Evolutionary conservation across 2,797 vertebrate species (phyloP), one percentile per base, ranked within the genome.

Genomic region (Podarcis siculus): DNA sequence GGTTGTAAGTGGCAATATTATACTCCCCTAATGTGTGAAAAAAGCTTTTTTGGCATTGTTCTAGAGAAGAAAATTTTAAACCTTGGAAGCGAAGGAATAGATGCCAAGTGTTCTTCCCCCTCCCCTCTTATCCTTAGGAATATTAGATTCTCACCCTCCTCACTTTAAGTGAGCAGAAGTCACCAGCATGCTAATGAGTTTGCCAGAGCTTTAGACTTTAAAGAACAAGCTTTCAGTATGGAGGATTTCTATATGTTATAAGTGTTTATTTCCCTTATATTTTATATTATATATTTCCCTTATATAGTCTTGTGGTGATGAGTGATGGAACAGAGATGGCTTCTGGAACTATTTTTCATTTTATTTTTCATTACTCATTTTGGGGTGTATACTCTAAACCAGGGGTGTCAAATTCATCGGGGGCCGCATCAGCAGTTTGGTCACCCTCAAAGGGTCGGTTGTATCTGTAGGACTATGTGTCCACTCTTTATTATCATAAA

Each of bases 1-100:
- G 96, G 95, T 96, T 95, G 95, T 15, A 72, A 94, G 93, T 86
- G 94, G 93, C 94, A 95, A 93, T 82, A 89, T 92, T 94, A 91
- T 91, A 94, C 93, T 92, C 91, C 55, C 93, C 94, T 95, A 94
- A 95, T 93, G 93, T 93, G 94, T 93, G 49, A 93, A 94, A 93
- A 95, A 93, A 89, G 93, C 92, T 94, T 93, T 78, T 79, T 92
- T 95, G 95, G 94, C 94, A 94, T 83, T 92, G 79, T 87, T 89
- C 91, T 91, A 39, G 0, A 92, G 88, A 91, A 84, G 86, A 82
- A 85, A 83, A 89, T 89, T 92, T 25, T 55, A 93, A 7, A 2
- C 87, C 72, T 69, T 0, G 71, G 49, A 55, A 55, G 49, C 1
- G 49, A 55, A 90, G 89, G 45, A 1, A 92, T 85, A 79, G 83